Evolutionary conservation across 1,140 invertebrate genomes (phyloP), one percentile per base, ranked within the genome.

Genomic region (Eufriesea mexicana): DNA sequence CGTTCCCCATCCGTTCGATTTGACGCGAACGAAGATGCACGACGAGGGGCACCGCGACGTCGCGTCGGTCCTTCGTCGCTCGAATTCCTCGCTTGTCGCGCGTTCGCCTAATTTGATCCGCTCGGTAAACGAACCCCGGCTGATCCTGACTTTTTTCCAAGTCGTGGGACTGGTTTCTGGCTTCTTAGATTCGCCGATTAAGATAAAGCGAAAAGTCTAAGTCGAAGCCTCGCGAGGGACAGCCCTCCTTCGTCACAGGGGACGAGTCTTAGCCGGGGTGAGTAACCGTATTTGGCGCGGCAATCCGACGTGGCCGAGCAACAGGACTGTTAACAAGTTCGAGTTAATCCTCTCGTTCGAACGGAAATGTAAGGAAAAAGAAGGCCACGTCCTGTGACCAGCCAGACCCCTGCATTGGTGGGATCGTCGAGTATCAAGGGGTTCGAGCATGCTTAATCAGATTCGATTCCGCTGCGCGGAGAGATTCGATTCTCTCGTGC

Each of bases 221-320:
- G 35, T 73, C 59, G 87, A 86, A 84, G 71, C 59, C 74, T 75
- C 59, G 82, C 67, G 55, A 85, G 80, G 78, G 75, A 77, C 83
- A 80, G 62, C 71, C 87, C 75, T 18, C 45, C 55, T 67, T 83
- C 49, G 64, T 72, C 62, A 35, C 16, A 55, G 47, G 61, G 49
- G 57, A 66, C 72, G 51, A 47, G 84, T 61, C 14, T 74, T 66
- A 61, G 18, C 59, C 55, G 83, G 86, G 83, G 85, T 85, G 85
- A 91, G 83, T 49, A 83, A 87, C 88, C 89, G 89, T 87, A 82
- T 88, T 91, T 89, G 89, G 85, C 77, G 77, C 35, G 68, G 51
- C 62, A 23, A 51, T 71, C 47, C 35, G 72, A 70, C 49, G 73
- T 10, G 59, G 23, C 51, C 18, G 47, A 59, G 66, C 51, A 42